Base-by-base conservation (phyloP, 2,888 invertebrate species). In the Thera britannica region DNA sequence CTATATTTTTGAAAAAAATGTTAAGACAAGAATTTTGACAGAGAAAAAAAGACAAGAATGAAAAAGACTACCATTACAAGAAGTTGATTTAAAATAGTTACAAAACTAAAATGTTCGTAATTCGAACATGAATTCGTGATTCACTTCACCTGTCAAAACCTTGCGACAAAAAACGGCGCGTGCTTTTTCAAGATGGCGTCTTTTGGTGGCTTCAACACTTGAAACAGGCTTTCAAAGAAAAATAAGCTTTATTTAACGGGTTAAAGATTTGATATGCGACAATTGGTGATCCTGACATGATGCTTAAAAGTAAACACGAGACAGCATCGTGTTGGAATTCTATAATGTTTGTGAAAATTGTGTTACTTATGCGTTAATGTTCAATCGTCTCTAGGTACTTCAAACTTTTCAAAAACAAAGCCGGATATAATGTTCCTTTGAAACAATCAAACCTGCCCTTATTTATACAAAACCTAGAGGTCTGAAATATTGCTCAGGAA, bases 61-160 rank as follows among this genome's bases (percentile, higher is more conserved):
- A n/a, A n/a, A n/a, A n/a, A n/a, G n/a, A n/a, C n/a, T n/a, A n/a
- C n/a, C n/a, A n/a, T 23, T 3, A 41, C 41, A 41, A 41, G 7
- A 38, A 41, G 3, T 23, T 41, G 41, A 5, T 7, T 9, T 54
- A 34, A n/a, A n/a, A 52, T 34, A 52, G 9, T 52, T 12, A 55
- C 38, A n/a, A 55, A 55, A 56, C n/a, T 35, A 6, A 38, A 59
- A 51, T 68, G 72, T 72, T 71, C 73, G 72, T 74, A 77, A 80
- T 79, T 78, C 79, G 79, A 78, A 79, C 82, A 82, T 90, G 89
- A 89, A 65, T 89, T 89, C 82, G 82, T 90, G 89, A 89, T 66
- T 89, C 90, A 55, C 84, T 66, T 89, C 90, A 55, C 84, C 86
- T 88, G 88, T 87, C 86, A 88, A 74, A 89, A 88, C 87, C 88